Evolutionary conservation across 23 tunicate genomes (phyloP).

Genomic region (Corella eumyota): DNA sequence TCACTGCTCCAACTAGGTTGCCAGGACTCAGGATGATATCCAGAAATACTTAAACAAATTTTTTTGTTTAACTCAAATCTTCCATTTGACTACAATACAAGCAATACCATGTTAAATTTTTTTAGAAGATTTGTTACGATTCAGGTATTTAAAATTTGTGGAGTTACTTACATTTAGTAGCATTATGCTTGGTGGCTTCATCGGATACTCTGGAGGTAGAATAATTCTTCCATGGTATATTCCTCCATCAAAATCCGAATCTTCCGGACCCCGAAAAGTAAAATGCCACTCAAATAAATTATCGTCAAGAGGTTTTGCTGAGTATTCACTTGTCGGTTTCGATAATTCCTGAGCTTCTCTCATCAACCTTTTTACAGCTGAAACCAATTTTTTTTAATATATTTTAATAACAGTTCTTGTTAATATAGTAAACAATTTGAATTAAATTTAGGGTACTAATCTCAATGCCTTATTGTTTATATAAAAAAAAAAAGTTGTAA

Average conservation of each 20-base stretch:
- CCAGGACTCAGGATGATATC: slow-evolving; percentile 99
- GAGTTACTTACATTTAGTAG: slow-evolving; percentile 52
- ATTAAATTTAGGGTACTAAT: too few species aligned
- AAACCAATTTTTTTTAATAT: not conserved
- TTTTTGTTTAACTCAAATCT: slow-evolving; percentile 95
- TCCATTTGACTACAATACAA: slow-evolving; percentile 53
- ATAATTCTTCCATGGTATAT: slow-evolving; percentile 91
- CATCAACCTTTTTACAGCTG: slow-evolving; percentile 93
- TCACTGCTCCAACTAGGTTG: slow-evolving; percentile 97
- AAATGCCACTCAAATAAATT: slow-evolving; percentile 99
- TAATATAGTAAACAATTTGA: too few species aligned
- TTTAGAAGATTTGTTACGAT: too few species aligned
- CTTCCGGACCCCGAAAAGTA: slow-evolving; percentile 92
- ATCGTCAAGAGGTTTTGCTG: slow-evolving; percentile 93
- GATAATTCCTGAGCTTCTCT: slow-evolving; percentile 81
- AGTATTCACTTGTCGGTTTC: slow-evolving; percentile 73
- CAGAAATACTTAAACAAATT: slow-evolving; percentile 95
- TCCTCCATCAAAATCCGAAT: slow-evolving; percentile 87
- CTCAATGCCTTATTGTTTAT: too few species aligned
- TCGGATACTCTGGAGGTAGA: slow-evolving; percentile 96
- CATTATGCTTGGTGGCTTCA: slow-evolving; percentile 99
- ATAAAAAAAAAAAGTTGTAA: too few species aligned
- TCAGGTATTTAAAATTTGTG: too few species aligned
- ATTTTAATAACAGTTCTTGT: too few species aligned
- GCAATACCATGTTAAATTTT: not conserved